Evolutionary conservation across 2,888 invertebrate species (phyloP), one percentile per base, ranked within the genome.

Genomic region (Torymus tubicola): DNA sequence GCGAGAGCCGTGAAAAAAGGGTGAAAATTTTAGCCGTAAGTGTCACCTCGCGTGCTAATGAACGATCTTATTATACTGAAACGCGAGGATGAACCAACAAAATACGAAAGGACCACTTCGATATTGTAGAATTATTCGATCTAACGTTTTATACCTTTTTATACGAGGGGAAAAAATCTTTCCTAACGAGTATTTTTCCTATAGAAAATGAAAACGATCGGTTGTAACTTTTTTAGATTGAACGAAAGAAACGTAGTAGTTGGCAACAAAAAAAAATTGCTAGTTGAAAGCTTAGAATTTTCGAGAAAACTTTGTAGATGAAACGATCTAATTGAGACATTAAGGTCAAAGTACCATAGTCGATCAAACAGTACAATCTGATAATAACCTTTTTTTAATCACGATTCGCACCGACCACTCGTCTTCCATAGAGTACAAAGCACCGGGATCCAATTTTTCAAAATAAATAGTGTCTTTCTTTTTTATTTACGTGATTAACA

Each of bases 371-470:
- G 24, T 75, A 73, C 64, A 53, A 74, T 52, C 16, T 5, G 75
- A 81, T 71, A 75, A 73, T 78, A 60, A 78, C n/a, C n/a, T 61
- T 74, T 78, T 81, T 60, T 50, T 67, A 63, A 58, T 5, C 31
- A 31, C 31, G 31, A 31, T 31, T 31, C 64, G n/a, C n/a, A 69
- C 70, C 79, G 84, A 85, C 78, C 84, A 85, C 85, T 74, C 85
- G 88, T 88, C 88, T 88, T 88, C 88, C 88, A 87, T 85, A 86
- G 86, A 87, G 88, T 88, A 88, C 88, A 88, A 88, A 80, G 5
- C 50, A 67, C 18, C 57, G 53, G 42, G 58, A 82, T 60, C 78
- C 74, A 80, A 52, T 65, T 79, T 69, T 78, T 12, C 1, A 21
- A 75, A 13, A 57, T 12, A 60, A 52, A 67, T 0, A 57, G 31